Evolutionary conservation across 2,888 invertebrate species (phyloP), one percentile per base, ranked within the genome.

Genomic region (Cataglyphis altisquamis): DNA sequence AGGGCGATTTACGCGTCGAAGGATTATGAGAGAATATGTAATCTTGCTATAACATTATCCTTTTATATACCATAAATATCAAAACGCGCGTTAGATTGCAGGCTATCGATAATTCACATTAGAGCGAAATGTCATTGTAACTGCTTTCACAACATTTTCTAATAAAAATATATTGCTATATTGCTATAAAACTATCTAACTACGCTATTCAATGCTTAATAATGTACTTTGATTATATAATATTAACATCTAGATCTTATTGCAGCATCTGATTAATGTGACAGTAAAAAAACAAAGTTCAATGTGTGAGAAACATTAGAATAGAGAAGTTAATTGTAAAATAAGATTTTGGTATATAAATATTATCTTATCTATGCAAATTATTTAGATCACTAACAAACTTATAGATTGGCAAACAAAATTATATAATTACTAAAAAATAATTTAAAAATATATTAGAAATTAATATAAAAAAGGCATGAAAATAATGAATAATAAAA

Each of bases 41-140:
- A 39, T 55, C n/a, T 29, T 3, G 41, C 18, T 18, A 55, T 25
- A 45, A 6, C 57, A 57, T 57, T 60, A 60, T 45, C 74, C 45
- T 41, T 48, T 62, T 32, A 45, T 32, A 45, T 18, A 55, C 3
- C 39, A 0, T 55, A 80, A 80, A 80, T 80, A 18, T 25, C 73
- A 80, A 60, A 45, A 80, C 45, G 36, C 25, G 18, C 25, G 18
- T 67, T 32, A 45, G 15, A 1, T 68, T 57, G 29, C 68, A 60
- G 45, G 70, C 12, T 36, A 48, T 80, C 36, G 60, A 80, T 80
- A 80, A 80, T 72, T n/a, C 10, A 39, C 21, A 29, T 70, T 45
- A 52, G 8, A 25, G 25, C n/a, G 29, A 80, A 48, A 73, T 80
- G 45, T 62, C 60, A 80, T 48, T 60, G 6, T 36, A 66, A 70